Conservation (phyloP, 1,140 invertebrate species). For the Acromyrmex echinatior region DNA sequence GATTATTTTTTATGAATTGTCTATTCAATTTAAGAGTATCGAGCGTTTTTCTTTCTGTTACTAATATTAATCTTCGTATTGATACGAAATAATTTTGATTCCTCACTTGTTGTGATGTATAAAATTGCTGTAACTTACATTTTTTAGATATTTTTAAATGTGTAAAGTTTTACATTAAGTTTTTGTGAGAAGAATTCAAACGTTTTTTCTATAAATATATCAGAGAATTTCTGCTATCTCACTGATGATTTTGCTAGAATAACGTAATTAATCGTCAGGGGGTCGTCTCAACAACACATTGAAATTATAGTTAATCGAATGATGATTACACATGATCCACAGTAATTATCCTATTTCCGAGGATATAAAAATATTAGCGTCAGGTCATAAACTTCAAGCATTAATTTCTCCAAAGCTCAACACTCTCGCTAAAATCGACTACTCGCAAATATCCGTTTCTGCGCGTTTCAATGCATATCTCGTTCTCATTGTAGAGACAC, state of each 20-base stretch:
- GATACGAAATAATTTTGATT: not conserved
- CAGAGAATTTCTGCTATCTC: not conserved
- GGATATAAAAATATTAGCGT: not conserved
- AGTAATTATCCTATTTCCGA: not conserved
- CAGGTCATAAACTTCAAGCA: not conserved
- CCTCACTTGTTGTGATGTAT: not conserved
- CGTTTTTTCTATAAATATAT: constrained; percentile 4
- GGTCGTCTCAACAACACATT: not conserved
- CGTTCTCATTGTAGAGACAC: not conserved
- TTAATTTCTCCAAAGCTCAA: not conserved
- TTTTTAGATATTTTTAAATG: not conserved
- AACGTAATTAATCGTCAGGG: not conserved
- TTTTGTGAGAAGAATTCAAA: not conserved
- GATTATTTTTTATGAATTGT: not conserved
- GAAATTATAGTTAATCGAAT: not conserved
- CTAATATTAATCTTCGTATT: not conserved
- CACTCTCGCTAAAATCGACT: not conserved
- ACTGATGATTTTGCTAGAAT: not conserved
- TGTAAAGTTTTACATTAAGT: not conserved
- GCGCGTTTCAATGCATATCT: not conserved
- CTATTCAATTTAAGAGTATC: not conserved
- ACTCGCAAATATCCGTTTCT: not conserved
- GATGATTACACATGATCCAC: not conserved
- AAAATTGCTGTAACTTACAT: not conserved
- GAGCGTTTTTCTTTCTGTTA: not conserved